phyloP scores from a whole-genome alignment of 2,797 vertebrate species.

The Anguilla anguilla region DNA sequence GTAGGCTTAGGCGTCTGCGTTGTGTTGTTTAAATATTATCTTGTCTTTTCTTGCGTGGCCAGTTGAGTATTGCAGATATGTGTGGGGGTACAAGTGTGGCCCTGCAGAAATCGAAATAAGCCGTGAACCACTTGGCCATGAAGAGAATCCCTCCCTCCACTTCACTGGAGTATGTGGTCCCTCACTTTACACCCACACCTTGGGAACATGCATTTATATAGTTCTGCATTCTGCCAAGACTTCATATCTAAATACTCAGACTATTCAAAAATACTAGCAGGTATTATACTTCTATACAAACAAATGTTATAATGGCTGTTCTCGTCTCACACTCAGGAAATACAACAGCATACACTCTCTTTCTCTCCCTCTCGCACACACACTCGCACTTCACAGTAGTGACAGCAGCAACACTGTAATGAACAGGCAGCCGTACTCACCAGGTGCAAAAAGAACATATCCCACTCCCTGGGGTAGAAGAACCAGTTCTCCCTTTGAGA shows the following conservation, averaged over 20 bases:
- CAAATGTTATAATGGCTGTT: background rate
- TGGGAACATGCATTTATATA: background rate
- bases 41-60: background rate
- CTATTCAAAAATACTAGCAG: background rate
- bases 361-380: background rate
- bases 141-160: background rate
- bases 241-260: background rate
- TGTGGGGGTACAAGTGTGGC: background rate
- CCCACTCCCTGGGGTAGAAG: background rate
- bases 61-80: background rate
- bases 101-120: background rate
- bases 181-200: background rate
- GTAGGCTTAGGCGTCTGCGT: background rate
- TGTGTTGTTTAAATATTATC: background rate
- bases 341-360: slow-evolving; percentile 34
- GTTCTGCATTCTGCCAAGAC: background rate
- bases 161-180: background rate
- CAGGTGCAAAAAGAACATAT: slow-evolving; percentile 51
- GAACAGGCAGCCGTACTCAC: slow-evolving; percentile 62
- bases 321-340: background rate
- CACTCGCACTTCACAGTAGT: slow-evolving; percentile 7
- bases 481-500: slow-evolving; percentile 4
- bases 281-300: background rate
- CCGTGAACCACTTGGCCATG: background rate
- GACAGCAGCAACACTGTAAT: slow-evolving; percentile 46